Evolutionary conservation across 2,797 vertebrate species (phyloP).

Genomic region (Okamejei kenojei): DNA sequence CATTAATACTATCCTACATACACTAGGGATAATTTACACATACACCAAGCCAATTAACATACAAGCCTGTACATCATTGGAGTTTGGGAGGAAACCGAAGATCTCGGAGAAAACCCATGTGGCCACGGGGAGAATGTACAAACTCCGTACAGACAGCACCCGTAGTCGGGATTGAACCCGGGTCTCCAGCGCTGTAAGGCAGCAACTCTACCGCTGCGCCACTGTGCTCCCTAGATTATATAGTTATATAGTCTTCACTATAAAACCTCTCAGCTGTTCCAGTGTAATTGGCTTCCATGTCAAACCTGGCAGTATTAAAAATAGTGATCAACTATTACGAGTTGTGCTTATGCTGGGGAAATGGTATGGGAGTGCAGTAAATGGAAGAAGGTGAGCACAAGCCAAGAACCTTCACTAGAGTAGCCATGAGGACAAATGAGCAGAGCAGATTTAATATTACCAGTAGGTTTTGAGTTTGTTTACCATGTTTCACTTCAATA

Average conservation of each 20-base stretch:
- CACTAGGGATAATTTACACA: too few relatives aligned
- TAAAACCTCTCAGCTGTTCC: not conserved
- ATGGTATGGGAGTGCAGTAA: not conserved
- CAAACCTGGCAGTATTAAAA: not conserved
- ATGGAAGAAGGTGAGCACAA: not conserved
- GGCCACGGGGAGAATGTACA: too few relatives aligned
- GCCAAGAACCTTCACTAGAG: not conserved
- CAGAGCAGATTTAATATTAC: not conserved
- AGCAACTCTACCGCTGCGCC: too few relatives aligned
- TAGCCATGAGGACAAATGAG: not conserved
- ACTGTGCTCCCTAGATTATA: too few relatives aligned
- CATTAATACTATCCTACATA: too few relatives aligned
- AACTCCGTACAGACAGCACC: too few relatives aligned
- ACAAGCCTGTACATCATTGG: too few relatives aligned
- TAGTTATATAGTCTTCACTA: not conserved
- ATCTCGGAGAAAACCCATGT: too few relatives aligned
- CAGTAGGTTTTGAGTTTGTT: not conserved
- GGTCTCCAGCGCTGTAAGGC: too few relatives aligned
- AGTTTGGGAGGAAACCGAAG: too few relatives aligned
- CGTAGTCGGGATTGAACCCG: too few relatives aligned
- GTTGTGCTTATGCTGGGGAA: not conserved
- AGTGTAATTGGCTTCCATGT: not conserved
- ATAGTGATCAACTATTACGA: not conserved
- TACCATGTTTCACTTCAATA: not conserved
- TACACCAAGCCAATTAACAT: too few relatives aligned